Evolutionary conservation across 2,797 vertebrate genomes (phyloP).

Genomic region (Bovichtus diacanthus): DNA sequence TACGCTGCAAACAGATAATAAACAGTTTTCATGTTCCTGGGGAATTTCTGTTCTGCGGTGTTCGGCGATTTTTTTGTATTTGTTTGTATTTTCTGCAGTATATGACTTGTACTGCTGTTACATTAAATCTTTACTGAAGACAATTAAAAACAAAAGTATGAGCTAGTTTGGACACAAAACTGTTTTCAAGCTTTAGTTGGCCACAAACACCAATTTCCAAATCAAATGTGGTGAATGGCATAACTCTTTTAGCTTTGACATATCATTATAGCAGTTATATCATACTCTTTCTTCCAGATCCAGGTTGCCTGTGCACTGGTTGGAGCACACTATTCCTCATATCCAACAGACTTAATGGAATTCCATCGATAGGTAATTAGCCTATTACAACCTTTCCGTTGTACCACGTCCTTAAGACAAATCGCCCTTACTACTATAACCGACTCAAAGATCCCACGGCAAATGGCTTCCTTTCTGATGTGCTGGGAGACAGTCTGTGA

Average conservation of each 20-base stretch:
- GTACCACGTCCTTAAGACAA: slow-evolving; percentile 68
- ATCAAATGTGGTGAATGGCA: background rate
- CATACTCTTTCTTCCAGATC: slow-evolving; percentile 27
- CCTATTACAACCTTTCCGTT: slow-evolving; percentile 75
- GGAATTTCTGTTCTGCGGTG: background rate
- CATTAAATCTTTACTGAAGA: background rate
- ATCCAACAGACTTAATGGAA: slow-evolving; percentile 66
- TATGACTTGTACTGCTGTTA: too few species aligned
- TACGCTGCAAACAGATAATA: background rate
- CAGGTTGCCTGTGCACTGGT: slow-evolving; percentile 11
- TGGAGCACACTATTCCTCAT: slow-evolving; percentile 41
- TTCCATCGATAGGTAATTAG: slow-evolving; percentile 74
- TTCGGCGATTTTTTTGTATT: background rate
- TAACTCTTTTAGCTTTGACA: background rate
- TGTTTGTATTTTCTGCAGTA: background rate
- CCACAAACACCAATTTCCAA: background rate
- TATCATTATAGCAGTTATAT: background rate
- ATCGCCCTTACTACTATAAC: slow-evolving; percentile 63
- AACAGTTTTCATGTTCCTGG: background rate
- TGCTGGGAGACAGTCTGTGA: slow-evolving; percentile 76
- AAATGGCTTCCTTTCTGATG: slow-evolving; percentile 77
- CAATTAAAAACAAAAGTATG: background rate
- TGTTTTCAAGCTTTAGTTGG: background rate
- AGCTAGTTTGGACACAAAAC: background rate
- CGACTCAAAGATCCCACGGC: slow-evolving; percentile 62